Conservation (phyloP, 2,113 vertebrate genomes). For the Melierax canorus region DNA sequence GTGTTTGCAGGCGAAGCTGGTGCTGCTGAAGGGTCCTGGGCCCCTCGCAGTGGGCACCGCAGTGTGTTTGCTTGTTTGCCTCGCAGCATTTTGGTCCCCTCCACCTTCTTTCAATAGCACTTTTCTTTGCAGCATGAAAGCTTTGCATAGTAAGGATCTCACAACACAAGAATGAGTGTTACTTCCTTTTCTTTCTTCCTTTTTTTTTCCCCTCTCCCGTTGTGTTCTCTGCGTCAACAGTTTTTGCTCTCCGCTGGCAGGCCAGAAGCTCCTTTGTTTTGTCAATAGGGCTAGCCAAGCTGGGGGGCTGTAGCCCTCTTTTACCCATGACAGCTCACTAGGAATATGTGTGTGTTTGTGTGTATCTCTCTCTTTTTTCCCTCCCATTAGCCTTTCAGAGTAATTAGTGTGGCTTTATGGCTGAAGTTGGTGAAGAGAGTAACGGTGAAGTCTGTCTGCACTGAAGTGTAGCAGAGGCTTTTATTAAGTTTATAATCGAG, state of each 20-base stretch:
- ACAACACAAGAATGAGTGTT: neutral
- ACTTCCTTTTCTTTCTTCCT: constrained; percentile 31
- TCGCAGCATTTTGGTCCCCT: neutral
- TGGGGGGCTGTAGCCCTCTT: neutral
- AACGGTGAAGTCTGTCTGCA: neutral
- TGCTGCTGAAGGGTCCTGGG: neutral
- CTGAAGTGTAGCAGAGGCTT: neutral
- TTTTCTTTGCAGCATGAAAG: constrained; percentile 19
- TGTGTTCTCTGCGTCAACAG: neutral
- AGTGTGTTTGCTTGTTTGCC: neutral
- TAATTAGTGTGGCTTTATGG: constrained; percentile 27
- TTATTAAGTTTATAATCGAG: neutral
- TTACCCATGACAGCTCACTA: neutral
- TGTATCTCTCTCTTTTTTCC: neutral
- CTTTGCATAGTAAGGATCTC: neutral
- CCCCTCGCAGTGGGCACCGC: neutral
- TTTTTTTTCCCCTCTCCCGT: fast-evolving
- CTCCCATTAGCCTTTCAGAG: neutral
- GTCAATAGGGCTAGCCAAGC: neutral
- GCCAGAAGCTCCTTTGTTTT: constrained; percentile 28
- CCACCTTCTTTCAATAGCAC: constrained; percentile 36
- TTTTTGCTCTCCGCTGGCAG: neutral
- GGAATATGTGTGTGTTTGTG: neutral
- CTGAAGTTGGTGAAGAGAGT: neutral
- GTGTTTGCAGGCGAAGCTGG: neutral